Percentiles rank a stretch among this genome's conserved stretches.
Conservation (phyloP, 2,797 vertebrate species). For the Nasua narica region DNA sequence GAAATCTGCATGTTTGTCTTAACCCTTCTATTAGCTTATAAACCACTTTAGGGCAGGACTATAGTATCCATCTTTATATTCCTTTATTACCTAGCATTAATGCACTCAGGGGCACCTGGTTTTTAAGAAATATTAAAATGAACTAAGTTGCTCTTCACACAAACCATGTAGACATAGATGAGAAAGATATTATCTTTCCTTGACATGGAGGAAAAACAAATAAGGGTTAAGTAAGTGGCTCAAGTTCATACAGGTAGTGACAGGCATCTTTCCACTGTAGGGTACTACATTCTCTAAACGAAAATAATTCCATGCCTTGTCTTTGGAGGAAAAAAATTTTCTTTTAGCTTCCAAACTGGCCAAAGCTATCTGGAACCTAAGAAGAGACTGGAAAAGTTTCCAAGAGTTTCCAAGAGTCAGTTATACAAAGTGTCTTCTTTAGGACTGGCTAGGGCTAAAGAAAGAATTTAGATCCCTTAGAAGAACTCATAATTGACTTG, state of each 20-base stretch:
- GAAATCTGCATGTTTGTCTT: not conserved
- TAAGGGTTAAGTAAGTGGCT: not conserved
- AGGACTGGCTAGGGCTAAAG: not conserved
- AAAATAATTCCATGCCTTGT: conserved; percentile 13
- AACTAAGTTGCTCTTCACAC: not conserved
- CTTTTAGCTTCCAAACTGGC: conserved; percentile 27
- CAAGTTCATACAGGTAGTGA: not conserved
- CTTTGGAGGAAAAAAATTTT: not conserved
- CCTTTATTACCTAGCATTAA: not conserved
- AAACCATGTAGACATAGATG: not conserved
- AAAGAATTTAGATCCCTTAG: conserved; percentile 17
- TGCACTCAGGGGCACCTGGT: not conserved
- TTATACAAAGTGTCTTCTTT: conserved; percentile 43
- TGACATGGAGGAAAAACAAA: not conserved
- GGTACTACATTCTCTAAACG: not conserved
- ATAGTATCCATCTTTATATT: not conserved
- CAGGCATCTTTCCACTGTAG: not conserved
- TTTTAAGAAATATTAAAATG: not conserved
- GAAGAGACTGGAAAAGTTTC: conserved; percentile 31
- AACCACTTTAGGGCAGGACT: not conserved
- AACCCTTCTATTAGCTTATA: not conserved
- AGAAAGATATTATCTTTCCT: not conserved
- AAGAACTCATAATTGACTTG: conserved; percentile 30
- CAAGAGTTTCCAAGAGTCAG: not conserved
- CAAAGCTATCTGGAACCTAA: conserved; percentile 33